Evolutionary conservation across 2,113 vertebrate species (phyloP).

Genomic region (Alectura lathami): DNA sequence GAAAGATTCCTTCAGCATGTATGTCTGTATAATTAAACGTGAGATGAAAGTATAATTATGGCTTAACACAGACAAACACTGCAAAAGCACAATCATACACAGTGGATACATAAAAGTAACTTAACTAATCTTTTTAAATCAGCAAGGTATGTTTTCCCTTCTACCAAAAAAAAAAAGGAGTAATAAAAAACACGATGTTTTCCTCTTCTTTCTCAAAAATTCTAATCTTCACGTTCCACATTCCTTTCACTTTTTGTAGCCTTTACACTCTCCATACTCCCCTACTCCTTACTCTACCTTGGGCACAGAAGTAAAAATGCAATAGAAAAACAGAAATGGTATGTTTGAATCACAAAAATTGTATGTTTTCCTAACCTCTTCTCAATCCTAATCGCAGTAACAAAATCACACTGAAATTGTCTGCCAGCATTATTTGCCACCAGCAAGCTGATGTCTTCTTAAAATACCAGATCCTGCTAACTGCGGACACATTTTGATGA

Average conservation of each 20-base stretch:
- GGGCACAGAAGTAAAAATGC: background rate
- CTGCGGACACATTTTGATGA: background rate
- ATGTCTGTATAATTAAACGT: background rate
- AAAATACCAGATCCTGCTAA: background rate
- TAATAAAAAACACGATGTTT: background rate
- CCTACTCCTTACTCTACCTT: fast-evolving
- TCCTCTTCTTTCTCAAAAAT: background rate
- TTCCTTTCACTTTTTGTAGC: background rate
- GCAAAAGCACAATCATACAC: background rate
- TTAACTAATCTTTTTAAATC: background rate
- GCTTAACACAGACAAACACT: background rate
- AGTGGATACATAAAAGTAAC: background rate
- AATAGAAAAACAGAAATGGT: background rate
- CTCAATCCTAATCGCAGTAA: background rate
- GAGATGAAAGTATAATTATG: background rate
- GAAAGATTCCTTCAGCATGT: background rate
- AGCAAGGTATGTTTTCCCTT: fast-evolving
- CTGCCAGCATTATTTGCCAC: background rate
- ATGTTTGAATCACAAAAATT: background rate
- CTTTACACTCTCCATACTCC: background rate
- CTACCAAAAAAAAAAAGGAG: background rate
- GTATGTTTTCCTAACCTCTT: background rate
- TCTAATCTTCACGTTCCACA: background rate
- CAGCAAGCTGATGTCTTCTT: background rate
- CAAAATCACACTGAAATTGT: background rate